Evolutionary conservation across 92 coral and sea anemone species (phyloP), one percentile per base, ranked within the genome.

Genomic region (Zoanthus gigantus): DNA sequence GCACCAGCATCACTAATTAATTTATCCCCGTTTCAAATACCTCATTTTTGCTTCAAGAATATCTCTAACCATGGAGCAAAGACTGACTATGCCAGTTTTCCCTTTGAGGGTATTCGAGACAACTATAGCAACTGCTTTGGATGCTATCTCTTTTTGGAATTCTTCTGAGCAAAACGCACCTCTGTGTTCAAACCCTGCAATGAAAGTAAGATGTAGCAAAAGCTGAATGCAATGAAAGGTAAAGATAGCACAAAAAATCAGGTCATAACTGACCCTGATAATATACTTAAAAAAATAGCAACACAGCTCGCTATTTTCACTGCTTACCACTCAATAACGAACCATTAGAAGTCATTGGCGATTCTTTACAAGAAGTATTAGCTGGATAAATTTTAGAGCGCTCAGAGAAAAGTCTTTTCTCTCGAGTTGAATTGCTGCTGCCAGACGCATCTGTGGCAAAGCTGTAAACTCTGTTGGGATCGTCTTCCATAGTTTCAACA

Each of bases 31-130:
- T 10, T 7, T 10, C 6, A 16, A 56, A 9, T 80, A 81, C 85
- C 85, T 81, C 54, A 29, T 14, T 63, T 66, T 81, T 67, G 63
- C 75, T 66, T 66, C 61, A 73, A 81, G 85, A 81, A 81, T 66
- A 23, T 50, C 14, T 16, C 74, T 75, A 9, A 81, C 85, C n/a
- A 65, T 8, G 11, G 85, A 48, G 60, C 85, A 81, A n/a, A 81
- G 50, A 50, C 74, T 28, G 23, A 81, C 85, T 5, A 81, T 46
- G 14, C 84, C 84, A 7, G 17, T 34, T n/a, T 16, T 61, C 32
- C 85, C 85, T 81, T 16, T 65, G n/a, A 73, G 74, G n/a, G 85
- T 81, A 10, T 67, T 13, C 8, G 14, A 12, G 14, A 81, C 85
- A 28, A 81, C 85, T 23, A 81, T 16, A n/a, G 61, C 65, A 45